Evolutionary conservation across 37 sponge, comb jelly and placozoan genomes (phyloP).

Genomic region (Lycopodina hypogea): DNA sequence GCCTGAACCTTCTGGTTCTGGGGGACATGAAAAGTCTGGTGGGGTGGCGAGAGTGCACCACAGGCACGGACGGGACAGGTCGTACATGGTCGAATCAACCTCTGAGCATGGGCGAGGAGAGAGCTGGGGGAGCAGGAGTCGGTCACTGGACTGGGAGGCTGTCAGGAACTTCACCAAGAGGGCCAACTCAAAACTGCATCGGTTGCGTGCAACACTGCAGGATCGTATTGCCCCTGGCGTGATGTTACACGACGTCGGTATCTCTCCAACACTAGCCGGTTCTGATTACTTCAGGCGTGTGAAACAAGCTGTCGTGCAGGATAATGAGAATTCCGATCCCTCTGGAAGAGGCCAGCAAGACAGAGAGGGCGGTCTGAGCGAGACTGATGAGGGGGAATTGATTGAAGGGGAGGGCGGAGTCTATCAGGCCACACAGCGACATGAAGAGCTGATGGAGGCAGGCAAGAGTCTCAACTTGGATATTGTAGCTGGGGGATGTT

Average conservation of each 20-base stretch:
- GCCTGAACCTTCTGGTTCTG: background rate
- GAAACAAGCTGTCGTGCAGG: background rate
- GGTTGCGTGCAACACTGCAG: background rate
- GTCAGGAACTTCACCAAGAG: conserved; percentile 10
- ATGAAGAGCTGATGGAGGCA: too few relatives aligned
- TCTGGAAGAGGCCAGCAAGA: background rate
- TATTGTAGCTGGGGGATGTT: background rate
- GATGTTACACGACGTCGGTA: conserved; percentile 25
- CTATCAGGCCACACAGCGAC: background rate
- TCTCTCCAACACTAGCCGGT: conserved; percentile 47
- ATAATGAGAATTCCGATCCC: background rate
- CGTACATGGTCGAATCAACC: background rate
- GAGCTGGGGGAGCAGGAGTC: background rate
- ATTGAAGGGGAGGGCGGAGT: background rate
- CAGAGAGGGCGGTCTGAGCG: background rate
- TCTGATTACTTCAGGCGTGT: conserved; percentile 9
- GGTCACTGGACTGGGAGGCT: conserved; percentile 21
- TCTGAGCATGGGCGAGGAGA: background rate
- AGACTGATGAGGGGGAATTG: background rate
- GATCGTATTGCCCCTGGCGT: conserved; percentile 35
- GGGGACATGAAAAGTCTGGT: background rate
- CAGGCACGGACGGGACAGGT: background rate
- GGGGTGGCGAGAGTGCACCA: background rate
- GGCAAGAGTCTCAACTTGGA: background rate
- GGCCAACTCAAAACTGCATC: conserved; percentile 1